phyloP scores from a whole-genome alignment of 2,888 invertebrate genomes.

The Apamea monoglypha region DNA sequence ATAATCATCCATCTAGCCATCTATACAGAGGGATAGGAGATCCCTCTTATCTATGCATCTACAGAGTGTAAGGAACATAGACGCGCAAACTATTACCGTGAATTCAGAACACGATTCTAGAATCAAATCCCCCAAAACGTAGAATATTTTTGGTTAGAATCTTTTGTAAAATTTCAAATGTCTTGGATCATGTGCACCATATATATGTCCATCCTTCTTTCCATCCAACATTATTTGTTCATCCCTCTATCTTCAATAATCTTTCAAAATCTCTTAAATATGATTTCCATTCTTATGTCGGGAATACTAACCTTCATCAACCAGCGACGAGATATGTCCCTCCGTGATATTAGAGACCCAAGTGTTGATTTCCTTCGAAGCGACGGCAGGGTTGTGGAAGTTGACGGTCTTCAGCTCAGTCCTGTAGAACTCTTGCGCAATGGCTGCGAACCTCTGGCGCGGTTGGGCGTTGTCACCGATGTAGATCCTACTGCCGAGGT shows the following conservation, averaged over 20 bases:
- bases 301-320: constrained; percentile 89
- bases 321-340: constrained; percentile 92
- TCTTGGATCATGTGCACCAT: not conserved
- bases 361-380: constrained; percentile 92
- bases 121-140: not conserved
- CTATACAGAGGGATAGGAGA: not conserved
- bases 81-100: not conserved
- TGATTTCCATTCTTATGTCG: not conserved
- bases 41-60: not conserved
- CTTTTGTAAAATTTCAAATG: not conserved
- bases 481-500: constrained; percentile 92
- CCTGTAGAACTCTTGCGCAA: constrained; percentile 91
- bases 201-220: not conserved
- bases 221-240: not conserved
- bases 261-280: not conserved
- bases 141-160: not conserved
- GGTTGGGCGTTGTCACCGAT: constrained; percentile 89
- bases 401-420: constrained; percentile 92
- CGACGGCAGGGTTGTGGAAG: constrained; percentile 90
- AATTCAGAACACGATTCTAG: not conserved
- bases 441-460: constrained; percentile 91
- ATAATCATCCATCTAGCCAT: not conserved
- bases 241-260: not conserved
- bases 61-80: not conserved
- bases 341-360: constrained; percentile 95